Conservation (phyloP, 92 coral and sea anemone species). For the Pocillopora grandis region DNA sequence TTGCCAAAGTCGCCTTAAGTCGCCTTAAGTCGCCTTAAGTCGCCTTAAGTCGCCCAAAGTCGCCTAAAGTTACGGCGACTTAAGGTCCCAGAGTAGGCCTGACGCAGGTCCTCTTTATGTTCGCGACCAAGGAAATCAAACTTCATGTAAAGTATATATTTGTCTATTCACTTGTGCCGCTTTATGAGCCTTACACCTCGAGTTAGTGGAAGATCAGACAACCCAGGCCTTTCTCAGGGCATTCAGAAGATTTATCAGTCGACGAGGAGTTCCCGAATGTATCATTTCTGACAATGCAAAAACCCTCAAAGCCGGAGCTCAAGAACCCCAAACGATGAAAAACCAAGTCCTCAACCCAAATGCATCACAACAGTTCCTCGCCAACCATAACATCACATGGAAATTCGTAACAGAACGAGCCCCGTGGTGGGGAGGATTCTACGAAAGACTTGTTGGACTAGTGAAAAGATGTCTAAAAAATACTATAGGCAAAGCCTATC, state of each 20-base stretch:
- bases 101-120: slow-evolving; percentile 51
- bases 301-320: slow-evolving; percentile 59
- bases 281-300: slow-evolving; percentile 55
- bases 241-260: not conserved
- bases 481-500: slow-evolving; percentile 41
- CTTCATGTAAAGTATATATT: slow-evolving; percentile 36
- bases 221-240: slow-evolving; percentile 39
- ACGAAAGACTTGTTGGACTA: slow-evolving; percentile 50
- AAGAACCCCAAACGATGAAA: slow-evolving; percentile 6
- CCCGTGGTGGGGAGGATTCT: slow-evolving; percentile 64
- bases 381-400: slow-evolving; percentile 44
- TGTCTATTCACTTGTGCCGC: slow-evolving; percentile 56
- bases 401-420: slow-evolving; percentile 58
- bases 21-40: too few relatives aligned
- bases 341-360: slow-evolving; percentile 26
- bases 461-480: slow-evolving; percentile 55
- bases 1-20: too few relatives aligned
- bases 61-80: too few relatives aligned
- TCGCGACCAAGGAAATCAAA: slow-evolving; percentile 28
- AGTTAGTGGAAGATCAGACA: slow-evolving; percentile 9
- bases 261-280: slow-evolving; percentile 46
- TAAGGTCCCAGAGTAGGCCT: too few relatives aligned
- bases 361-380: slow-evolving; percentile 39
- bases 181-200: slow-evolving; percentile 48
- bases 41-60: too few relatives aligned